These are phyloP conservation scores for Melinopterus prodromus DNA, from an alignment of 2,888 invertebrate species.

Conservation along the genomic window DNA sequence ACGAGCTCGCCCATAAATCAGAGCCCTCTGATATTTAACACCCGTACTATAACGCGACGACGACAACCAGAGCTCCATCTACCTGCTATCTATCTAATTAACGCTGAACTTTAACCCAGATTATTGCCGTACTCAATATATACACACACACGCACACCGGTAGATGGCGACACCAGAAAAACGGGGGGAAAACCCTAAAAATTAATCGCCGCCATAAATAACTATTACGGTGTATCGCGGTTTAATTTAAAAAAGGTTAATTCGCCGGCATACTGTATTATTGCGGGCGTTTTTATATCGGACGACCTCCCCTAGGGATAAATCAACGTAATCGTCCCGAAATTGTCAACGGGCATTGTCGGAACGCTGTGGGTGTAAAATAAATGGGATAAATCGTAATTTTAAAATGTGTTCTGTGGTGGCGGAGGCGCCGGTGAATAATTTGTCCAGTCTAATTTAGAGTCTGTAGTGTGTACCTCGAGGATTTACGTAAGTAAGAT, in stretches of 20 bases:
- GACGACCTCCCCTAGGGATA: not conserved
- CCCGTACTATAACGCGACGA: not conserved
- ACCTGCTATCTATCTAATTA: conserved; percentile 4
- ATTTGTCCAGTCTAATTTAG: not conserved
- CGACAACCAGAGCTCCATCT: conserved; percentile 4
- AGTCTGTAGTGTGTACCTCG: not conserved
- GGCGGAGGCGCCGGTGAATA: conserved; percentile 4
- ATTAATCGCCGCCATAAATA: not conserved
- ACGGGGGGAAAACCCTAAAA: not conserved
- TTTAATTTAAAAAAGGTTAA: conserved; percentile 4
- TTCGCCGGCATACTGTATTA: not conserved
- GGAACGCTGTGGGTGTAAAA: not conserved
- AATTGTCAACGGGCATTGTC: not conserved
- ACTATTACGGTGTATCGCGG: not conserved
- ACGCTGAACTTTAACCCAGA: not conserved
- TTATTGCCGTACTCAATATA: not conserved
- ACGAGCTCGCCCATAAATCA: not conserved
- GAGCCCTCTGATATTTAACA: not conserved
- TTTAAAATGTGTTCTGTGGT: not conserved
- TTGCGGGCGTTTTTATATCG: not conserved
- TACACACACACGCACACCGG: not conserved
- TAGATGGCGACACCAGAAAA: not conserved
- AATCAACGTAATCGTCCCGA: not conserved
- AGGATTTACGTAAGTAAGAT: not conserved
- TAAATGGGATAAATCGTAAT: not conserved